A percentile compares a stretch with the other conserved stretches of the same genome.
Evolutionary conservation across 2,113 vertebrate genomes (phyloP).

Genomic region (Scartelaos histophorus): DNA sequence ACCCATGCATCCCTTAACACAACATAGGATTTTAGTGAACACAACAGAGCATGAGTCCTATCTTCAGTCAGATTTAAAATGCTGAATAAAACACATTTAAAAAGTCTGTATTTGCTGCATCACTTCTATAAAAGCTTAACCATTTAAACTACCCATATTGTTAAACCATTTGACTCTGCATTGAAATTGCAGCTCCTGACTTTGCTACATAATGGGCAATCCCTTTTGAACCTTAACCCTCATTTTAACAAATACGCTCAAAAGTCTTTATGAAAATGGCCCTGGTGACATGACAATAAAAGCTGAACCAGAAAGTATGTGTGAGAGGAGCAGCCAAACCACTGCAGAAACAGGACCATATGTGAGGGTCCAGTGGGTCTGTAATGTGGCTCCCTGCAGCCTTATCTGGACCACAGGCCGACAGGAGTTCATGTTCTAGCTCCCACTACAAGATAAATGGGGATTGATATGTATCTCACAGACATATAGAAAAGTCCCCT

Average conservation of each 20-base stretch:
- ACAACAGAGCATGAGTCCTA: neutral
- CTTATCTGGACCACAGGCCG: slow-evolving; percentile 40
- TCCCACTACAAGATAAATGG: slow-evolving; percentile 33
- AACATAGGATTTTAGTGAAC: neutral
- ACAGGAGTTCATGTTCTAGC: neutral
- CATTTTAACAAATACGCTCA: slow-evolving; percentile 13
- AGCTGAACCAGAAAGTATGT: slow-evolving; percentile 40
- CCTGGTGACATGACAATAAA: slow-evolving; percentile 52
- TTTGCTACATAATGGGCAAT: neutral
- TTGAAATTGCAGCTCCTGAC: neutral
- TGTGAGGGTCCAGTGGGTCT: slow-evolving; percentile 36
- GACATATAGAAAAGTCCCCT: slow-evolving; percentile 4
- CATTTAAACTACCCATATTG: slow-evolving; percentile 4
- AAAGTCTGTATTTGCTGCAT: neutral
- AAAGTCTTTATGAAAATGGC: slow-evolving; percentile 38
- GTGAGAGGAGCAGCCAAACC: slow-evolving; percentile 50
- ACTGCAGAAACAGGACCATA: slow-evolving; percentile 57
- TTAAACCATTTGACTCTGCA: neutral
- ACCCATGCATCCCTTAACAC: neutral
- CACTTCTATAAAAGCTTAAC: neutral
- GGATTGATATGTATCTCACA: slow-evolving; percentile 20
- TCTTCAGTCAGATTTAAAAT: neutral
- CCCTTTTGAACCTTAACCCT: neutral
- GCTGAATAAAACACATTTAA: neutral
- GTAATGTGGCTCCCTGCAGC: slow-evolving; percentile 17